Conservation (phyloP, 2,113 vertebrate species). For the Dendrocopos noguchii region DNA sequence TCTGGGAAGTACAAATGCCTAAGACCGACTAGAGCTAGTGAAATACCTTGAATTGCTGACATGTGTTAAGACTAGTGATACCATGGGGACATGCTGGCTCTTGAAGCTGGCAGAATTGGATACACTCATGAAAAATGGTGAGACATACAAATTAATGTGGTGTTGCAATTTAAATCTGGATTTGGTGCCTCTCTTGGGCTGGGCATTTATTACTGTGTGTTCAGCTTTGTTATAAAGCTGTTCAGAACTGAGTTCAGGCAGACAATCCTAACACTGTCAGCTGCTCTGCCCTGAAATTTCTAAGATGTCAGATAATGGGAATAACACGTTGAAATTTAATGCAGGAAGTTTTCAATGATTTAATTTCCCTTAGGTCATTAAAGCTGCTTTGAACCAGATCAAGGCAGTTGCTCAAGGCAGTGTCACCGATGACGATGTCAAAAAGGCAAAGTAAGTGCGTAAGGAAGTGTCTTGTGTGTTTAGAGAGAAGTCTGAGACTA, state of each 20-base stretch:
- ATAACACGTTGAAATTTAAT: background rate
- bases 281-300: background rate
- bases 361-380: constrained; percentile 83
- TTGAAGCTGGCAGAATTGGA: background rate
- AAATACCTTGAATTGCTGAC: background rate
- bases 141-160: background rate
- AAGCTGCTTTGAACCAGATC: constrained; percentile 86
- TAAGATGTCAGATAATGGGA: background rate
- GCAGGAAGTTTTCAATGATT: background rate
- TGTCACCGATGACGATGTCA: constrained; percentile 83
- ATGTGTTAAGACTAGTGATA: background rate
- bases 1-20: background rate
- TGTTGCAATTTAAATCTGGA: background rate
- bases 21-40: background rate
- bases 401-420: constrained; percentile 86
- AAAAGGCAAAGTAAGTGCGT: constrained; percentile 89
- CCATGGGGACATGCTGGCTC: background rate
- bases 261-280: background rate
- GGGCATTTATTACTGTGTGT: background rate
- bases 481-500: background rate
- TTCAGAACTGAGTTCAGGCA: background rate
- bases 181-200: background rate
- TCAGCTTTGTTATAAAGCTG: background rate
- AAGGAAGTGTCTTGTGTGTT: background rate
- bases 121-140: background rate